Percentiles rank a stretch among this genome's conserved stretches.
Evolutionary conservation across 1,140 invertebrate genomes (phyloP).

Genomic region (Proales similis): DNA sequence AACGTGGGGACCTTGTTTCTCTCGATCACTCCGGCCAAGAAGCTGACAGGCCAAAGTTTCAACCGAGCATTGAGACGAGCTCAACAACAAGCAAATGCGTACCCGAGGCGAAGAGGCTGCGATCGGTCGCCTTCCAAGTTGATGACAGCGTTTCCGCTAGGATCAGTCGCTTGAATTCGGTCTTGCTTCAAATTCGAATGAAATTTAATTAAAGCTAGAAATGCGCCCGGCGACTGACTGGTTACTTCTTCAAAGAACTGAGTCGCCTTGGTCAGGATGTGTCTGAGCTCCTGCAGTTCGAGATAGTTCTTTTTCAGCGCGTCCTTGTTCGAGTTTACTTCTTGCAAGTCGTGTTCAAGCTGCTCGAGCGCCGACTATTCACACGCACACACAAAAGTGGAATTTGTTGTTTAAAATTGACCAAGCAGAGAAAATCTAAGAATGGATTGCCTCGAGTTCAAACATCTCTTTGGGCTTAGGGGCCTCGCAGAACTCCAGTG

Average conservation of each 20-base stretch:
- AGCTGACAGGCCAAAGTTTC: slow-evolving; percentile 4
- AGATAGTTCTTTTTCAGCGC: slow-evolving; percentile 85
- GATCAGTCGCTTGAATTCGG: slow-evolving; percentile 5
- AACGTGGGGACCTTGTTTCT: slow-evolving; percentile 89
- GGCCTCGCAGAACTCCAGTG: slow-evolving; percentile 83
- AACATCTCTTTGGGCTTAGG: slow-evolving; percentile 93
- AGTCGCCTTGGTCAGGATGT: slow-evolving; percentile 87
- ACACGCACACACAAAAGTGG: not conserved
- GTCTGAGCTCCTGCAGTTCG: slow-evolving; percentile 82
- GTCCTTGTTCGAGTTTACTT: slow-evolving; percentile 79
- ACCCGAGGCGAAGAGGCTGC: slow-evolving; percentile 28
- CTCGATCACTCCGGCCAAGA: slow-evolving; percentile 58
- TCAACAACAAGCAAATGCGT: too few species aligned
- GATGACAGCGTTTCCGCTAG: slow-evolving; percentile 3
- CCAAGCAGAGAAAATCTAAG: too few species aligned
- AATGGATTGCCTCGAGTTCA: slow-evolving; percentile 83
- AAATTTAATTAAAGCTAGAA: not conserved
- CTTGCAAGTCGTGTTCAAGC: slow-evolving; percentile 48
- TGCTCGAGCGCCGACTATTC: slow-evolving; percentile 51
- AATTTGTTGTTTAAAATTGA: not conserved
- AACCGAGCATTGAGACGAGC: not conserved
- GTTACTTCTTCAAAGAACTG: slow-evolving; percentile 86
- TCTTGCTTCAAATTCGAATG: slow-evolving; percentile 13
- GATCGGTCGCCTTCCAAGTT: slow-evolving; percentile 17
- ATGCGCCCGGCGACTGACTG: not conserved